Evolutionary conservation across 2,797 vertebrate genomes (phyloP).

Genomic region (Chaenodraco wilsoni): DNA sequence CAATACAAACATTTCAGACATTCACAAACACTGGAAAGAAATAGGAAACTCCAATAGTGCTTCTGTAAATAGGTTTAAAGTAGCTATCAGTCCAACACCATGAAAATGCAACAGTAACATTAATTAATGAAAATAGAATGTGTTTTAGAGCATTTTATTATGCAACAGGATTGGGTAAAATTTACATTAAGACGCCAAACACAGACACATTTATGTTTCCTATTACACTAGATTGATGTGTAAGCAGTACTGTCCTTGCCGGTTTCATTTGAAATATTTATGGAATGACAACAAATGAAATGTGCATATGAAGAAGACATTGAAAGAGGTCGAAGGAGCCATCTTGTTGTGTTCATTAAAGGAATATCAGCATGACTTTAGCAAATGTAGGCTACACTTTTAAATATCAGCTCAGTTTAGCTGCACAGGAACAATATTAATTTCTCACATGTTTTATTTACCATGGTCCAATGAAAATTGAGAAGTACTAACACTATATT

Average conservation of each 20-base stretch:
- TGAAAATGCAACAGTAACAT: neutral
- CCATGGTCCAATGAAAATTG: neutral
- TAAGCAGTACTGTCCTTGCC: neutral
- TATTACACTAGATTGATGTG: constrained; percentile 21
- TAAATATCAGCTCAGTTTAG: constrained; percentile 6
- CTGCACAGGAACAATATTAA: constrained; percentile 1
- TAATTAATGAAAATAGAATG: neutral
- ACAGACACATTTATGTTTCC: neutral
- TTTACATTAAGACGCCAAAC: neutral
- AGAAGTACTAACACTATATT: neutral
- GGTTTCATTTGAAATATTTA: constrained; percentile 8
- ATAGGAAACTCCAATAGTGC: neutral
- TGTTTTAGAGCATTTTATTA: constrained; percentile 1
- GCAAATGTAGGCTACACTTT: constrained; percentile 16
- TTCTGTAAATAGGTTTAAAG: neutral
- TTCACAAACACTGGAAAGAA: constrained; percentile 25
- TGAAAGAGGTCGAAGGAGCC: neutral
- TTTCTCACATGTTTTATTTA: neutral
- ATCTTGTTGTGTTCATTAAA: constrained; percentile 4
- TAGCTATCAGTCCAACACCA: neutral
- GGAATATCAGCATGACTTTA: constrained; percentile 24
- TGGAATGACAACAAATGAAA: constrained; percentile 27
- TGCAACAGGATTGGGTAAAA: neutral
- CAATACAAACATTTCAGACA: constrained; percentile 2
- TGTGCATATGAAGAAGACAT: constrained; percentile 6